Conservation (phyloP, 2,113 vertebrate species). For the rabbit (Oryctolagus cuniculus) region DNA sequence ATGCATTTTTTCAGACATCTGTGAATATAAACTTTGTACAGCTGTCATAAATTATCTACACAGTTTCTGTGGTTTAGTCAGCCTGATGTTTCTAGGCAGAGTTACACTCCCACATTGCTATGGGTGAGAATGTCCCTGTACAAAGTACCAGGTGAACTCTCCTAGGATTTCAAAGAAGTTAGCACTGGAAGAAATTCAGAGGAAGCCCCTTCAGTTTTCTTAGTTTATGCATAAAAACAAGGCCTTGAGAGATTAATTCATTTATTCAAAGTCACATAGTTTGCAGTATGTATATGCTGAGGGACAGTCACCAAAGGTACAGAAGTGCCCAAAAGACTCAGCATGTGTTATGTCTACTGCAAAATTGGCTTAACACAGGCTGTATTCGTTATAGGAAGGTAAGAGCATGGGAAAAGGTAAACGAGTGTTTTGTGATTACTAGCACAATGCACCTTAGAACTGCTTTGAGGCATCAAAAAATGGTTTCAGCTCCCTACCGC, state of each 20-base stretch:
- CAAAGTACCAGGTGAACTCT: neutral
- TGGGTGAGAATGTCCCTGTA: neutral
- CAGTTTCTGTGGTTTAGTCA: slow-evolving; percentile 54
- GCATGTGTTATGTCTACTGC: neutral
- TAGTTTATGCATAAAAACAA: neutral
- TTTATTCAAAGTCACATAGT: neutral
- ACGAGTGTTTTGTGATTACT: too few species aligned
- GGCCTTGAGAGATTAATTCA: neutral
- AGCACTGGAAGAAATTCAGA: slow-evolving; percentile 26
- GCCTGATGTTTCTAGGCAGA: slow-evolving; percentile 32
- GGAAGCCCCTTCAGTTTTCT: neutral
- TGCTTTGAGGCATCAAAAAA: neutral
- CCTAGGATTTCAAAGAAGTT: neutral
- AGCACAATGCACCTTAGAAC: neutral
- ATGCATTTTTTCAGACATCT: slow-evolving; percentile 5
- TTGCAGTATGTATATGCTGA: neutral
- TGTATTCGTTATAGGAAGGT: neutral
- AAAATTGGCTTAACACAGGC: neutral
- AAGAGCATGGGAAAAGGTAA: neutral
- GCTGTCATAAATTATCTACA: slow-evolving; percentile 45
- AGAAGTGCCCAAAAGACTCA: neutral
- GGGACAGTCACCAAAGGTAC: too few species aligned
- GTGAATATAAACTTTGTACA: slow-evolving; percentile 47
- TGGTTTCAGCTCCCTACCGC: neutral
- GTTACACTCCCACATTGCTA: neutral